Conservation (phyloP, 2,797 vertebrate species). For the Chloroceryle inda region DNA sequence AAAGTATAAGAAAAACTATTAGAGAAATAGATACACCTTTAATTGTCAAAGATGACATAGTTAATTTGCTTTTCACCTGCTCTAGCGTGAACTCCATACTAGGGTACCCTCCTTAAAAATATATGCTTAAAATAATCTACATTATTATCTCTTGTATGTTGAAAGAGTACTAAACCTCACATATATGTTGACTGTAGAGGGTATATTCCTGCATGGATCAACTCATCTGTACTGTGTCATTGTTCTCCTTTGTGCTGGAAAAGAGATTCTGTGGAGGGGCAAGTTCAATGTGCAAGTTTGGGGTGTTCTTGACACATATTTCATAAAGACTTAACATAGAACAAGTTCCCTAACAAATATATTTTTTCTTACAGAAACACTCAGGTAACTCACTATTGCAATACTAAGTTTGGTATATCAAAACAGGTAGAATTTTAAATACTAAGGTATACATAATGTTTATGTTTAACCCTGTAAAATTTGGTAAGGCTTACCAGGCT, state of each 20-base stretch:
- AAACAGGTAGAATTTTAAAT: neutral
- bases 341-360: neutral
- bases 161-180: neutral
- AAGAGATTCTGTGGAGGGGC: neutral
- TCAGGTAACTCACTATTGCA: neutral
- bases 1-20: neutral
- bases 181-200: neutral
- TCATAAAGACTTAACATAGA: neutral
- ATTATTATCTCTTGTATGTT: neutral
- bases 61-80: neutral
- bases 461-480: neutral
- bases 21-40: neutral
- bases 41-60: neutral
- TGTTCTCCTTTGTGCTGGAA: neutral
- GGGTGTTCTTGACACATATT: neutral
- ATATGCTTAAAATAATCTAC: neutral
- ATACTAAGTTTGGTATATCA: neutral
- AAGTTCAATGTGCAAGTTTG: neutral
- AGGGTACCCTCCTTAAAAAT: neutral
- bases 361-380: neutral
- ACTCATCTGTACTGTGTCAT: neutral
- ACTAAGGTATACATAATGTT: neutral
- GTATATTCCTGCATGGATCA: neutral
- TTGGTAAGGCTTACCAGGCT: neutral
- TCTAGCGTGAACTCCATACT: neutral